These are phyloP conservation scores for Aix galericulata DNA, from an alignment of 2,113 vertebrate genomes.

Conservation along the genomic window DNA sequence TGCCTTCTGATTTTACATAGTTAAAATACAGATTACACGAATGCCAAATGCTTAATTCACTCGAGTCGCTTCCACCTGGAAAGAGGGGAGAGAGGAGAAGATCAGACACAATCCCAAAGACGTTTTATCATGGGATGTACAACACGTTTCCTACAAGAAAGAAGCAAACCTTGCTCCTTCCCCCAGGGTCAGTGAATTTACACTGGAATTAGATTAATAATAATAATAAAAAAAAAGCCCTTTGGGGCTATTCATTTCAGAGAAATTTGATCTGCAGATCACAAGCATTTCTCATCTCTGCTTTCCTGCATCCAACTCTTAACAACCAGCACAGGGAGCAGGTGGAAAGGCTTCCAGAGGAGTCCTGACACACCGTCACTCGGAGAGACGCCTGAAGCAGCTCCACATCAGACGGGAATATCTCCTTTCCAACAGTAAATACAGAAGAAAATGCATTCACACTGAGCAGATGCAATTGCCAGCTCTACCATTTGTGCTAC, in stretches of 20 bases:
- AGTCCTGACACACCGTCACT: neutral
- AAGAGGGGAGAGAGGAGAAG: neutral
- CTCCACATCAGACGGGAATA: neutral
- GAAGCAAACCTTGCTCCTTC: neutral
- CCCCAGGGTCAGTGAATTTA: neutral
- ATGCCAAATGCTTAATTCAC: neutral
- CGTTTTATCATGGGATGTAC: neutral
- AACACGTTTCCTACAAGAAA: neutral
- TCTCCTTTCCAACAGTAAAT: neutral
- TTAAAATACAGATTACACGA: neutral
- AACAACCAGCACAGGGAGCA: neutral
- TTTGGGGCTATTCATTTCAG: neutral
- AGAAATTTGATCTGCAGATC: neutral
- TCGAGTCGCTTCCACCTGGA: neutral
- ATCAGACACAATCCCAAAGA: neutral
- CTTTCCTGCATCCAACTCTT: neutral
- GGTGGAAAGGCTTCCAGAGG: neutral
- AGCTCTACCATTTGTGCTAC: neutral
- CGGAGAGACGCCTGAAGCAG: neutral
- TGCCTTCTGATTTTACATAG: neutral
- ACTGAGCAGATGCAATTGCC: neutral
- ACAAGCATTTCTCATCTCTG: neutral
- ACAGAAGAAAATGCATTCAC: fast-evolving
- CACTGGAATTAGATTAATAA: neutral
- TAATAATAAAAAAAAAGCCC: neutral